Conservation (phyloP, 2,888 invertebrate genomes). For the Drosophila meridionalis region DNA sequence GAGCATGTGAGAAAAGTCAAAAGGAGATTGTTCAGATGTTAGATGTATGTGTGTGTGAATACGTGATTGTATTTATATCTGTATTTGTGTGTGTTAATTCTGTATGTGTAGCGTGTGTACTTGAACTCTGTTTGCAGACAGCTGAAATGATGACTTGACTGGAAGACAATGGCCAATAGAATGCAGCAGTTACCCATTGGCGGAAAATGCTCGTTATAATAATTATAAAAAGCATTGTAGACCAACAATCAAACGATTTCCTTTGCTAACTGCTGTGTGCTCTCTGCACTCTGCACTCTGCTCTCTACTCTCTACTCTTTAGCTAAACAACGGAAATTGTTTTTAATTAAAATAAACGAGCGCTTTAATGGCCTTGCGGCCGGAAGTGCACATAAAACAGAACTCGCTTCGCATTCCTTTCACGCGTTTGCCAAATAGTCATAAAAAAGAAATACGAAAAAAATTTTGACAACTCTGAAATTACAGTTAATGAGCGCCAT, state of each 20-base stretch:
- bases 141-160: conserved; percentile 48
- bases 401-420: conserved; percentile 7
- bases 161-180: conserved; percentile 40
- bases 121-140: conserved; percentile 14
- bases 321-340: conserved; percentile 66
- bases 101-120: not conserved
- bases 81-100: too few species aligned
- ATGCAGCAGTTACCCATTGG: conserved; percentile 34
- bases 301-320: not conserved
- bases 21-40: conserved; percentile 9
- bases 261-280: not conserved
- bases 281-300: conserved; percentile 19
- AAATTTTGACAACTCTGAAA: conserved; percentile 34
- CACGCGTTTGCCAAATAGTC: conserved; percentile 13
- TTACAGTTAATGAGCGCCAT: conserved; percentile 31
- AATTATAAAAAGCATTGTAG: conserved; percentile 38
- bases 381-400: conserved; percentile 50
- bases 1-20: conserved; percentile 40
- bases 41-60: not conserved
- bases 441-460: conserved; percentile 14
- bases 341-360: conserved; percentile 74
- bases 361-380: conserved; percentile 51
- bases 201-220: conserved; percentile 59
- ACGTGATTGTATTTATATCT: not conserved
- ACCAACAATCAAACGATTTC: conserved; percentile 57